A percentile compares a stretch with the other conserved stretches of the same genome.
These are phyloP conservation scores for Syngnathus scovelli DNA, from an alignment of 2,113 vertebrate species.

Conservation along the genomic window DNA sequence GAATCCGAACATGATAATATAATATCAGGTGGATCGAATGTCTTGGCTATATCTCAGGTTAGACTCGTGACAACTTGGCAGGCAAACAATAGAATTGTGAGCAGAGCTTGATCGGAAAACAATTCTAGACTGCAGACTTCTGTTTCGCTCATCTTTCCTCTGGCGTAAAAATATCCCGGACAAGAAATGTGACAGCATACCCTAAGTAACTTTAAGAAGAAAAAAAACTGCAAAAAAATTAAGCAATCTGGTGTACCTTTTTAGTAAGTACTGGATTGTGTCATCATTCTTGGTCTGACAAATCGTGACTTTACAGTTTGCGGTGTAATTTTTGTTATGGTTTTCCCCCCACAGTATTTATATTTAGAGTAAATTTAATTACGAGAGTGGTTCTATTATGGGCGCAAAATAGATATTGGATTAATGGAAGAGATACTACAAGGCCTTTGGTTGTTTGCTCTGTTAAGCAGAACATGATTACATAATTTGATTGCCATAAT, in stretches of 20 bases:
- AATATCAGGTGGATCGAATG: constrained; percentile 34
- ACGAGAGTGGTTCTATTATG: constrained; percentile 13
- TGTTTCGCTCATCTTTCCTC: constrained; percentile 3
- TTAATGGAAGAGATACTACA: constrained; percentile 39
- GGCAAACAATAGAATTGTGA: neutral
- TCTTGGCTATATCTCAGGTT: constrained; percentile 35
- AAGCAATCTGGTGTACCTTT: neutral
- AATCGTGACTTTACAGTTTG: constrained; percentile 4
- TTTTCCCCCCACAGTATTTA: constrained; percentile 19
- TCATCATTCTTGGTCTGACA: neutral
- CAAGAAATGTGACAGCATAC: neutral
- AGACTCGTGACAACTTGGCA: constrained; percentile 11
- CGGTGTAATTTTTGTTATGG: constrained; percentile 1
- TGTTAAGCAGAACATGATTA: constrained; percentile 53
- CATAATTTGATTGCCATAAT: constrained; percentile 59
- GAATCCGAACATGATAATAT: constrained; percentile 16
- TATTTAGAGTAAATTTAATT: constrained; percentile 50
- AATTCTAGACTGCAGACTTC: constrained; percentile 8
- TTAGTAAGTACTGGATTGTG: neutral
- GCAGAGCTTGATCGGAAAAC: constrained; percentile 18
- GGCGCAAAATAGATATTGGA: constrained; percentile 33
- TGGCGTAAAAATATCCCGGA: constrained; percentile 9
- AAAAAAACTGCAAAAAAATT: neutral
- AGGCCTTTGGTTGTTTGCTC: constrained; percentile 59
- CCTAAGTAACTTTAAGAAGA: constrained; percentile 14